These are phyloP conservation scores for Struthidea cinerea DNA, from an alignment of 2,113 vertebrate species.

Conservation along the genomic window DNA sequence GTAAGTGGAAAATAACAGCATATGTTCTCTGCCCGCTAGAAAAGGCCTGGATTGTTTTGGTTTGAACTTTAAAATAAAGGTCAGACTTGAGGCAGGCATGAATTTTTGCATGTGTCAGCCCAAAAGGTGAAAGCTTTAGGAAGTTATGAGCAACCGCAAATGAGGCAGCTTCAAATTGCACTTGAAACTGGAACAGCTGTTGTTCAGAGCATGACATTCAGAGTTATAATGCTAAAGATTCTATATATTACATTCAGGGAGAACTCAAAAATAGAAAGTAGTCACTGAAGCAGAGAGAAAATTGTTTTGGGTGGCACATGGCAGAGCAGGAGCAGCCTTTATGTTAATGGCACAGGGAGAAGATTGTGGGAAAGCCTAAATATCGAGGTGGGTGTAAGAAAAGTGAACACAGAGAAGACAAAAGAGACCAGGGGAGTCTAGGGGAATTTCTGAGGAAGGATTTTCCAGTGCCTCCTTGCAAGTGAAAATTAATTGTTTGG, in stretches of 20 bases:
- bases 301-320: not conserved
- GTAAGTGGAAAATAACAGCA: not conserved
- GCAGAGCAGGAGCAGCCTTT: not conserved
- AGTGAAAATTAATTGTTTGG: constrained; percentile 46
- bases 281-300: not conserved
- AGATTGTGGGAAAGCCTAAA: constrained; percentile 15
- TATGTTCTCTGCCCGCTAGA: not conserved
- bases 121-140: constrained; percentile 34
- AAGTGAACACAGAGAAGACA: not conserved
- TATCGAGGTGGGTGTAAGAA: not conserved
- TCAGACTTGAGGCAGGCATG: not conserved
- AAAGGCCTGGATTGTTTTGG: not conserved
- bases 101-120: constrained; percentile 13
- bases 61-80: constrained; percentile 51
- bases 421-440: not conserved
- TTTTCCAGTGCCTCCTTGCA: constrained; percentile 8
- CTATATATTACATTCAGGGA: not conserved
- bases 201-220: not conserved
- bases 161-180: not conserved
- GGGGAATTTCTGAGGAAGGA: constrained; percentile 19
- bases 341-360: not conserved
- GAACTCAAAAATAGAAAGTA: not conserved
- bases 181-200: constrained; percentile 8
- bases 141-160: not conserved
- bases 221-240: not conserved